These are phyloP conservation scores for Parasteatoda tepidariorum DNA, from an alignment of 1,140 invertebrate genomes.

Conservation along the genomic window DNA sequence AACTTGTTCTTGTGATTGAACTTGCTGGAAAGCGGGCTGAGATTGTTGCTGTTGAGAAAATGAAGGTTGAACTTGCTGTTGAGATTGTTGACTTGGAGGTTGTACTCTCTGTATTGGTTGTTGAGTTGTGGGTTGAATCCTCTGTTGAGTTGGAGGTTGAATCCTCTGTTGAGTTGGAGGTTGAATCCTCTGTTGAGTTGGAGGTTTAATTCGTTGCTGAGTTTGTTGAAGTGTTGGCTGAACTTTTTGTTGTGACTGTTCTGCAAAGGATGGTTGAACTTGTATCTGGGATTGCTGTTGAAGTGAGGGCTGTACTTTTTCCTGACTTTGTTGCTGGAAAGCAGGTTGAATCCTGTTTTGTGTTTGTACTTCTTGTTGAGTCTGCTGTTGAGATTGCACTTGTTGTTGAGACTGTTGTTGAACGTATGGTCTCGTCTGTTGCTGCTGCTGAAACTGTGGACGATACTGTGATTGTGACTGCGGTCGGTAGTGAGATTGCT, in stretches of 20 bases:
- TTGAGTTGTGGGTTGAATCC: no score
- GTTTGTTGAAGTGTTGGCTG: not conserved
- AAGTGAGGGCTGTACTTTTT: not conserved
- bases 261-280: no score
- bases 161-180: not conserved
- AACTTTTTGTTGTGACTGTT: not conserved
- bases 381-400: not conserved
- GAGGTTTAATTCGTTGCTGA: not conserved
- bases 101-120: no score
- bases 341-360: no score
- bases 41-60: not conserved
- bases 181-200: not conserved
- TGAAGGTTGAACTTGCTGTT: not conserved
- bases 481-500: not conserved
- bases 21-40: no score
- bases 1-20: not conserved
- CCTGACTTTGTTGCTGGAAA: not conserved
- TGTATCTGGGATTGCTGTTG: not conserved
- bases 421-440: not conserved
- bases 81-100: slow-evolving; percentile 1
- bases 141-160: no score
- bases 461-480: not conserved
- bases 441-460: not conserved
- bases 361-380: not conserved
- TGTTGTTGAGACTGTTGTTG: not conserved